A percentile compares a stretch with the other conserved stretches of the same genome.
phyloP scores from a whole-genome alignment of 2,888 invertebrate genomes.

The Amitus sp. region DNA sequence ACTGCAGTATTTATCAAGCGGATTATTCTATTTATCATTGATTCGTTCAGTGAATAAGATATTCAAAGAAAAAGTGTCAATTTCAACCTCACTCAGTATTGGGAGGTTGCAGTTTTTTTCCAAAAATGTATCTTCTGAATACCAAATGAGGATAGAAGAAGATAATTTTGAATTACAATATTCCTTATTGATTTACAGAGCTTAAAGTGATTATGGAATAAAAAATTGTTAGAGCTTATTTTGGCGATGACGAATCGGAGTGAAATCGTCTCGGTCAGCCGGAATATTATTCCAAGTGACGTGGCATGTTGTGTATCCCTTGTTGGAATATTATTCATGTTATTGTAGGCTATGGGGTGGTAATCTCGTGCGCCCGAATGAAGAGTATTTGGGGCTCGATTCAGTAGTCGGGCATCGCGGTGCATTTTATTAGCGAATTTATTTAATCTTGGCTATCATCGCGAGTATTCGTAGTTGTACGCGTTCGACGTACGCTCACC shows the following conservation, averaged over 20 bases:
- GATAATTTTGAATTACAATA: too few species aligned
- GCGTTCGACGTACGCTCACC: slow-evolving; percentile 24
- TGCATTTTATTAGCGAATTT: slow-evolving; percentile 65
- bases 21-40: too few species aligned
- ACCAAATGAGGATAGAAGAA: too few species aligned
- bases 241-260: slow-evolving; percentile 42
- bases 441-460: slow-evolving; percentile 45
- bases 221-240: too few species aligned
- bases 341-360: slow-evolving; percentile 47
- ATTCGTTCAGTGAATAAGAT: too few species aligned
- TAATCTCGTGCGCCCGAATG: slow-evolving; percentile 40
- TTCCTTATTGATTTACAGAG: too few species aligned
- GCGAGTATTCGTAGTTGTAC: slow-evolving; percentile 30
- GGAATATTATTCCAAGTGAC: slow-evolving; percentile 47
- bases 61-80: too few species aligned
- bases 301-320: slow-evolving; percentile 33
- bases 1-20: too few species aligned
- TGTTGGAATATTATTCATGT: slow-evolving; percentile 48
- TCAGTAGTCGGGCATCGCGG: slow-evolving; percentile 45
- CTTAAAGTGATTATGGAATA: too few species aligned
- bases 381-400: slow-evolving; percentile 21
- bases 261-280: slow-evolving; percentile 43
- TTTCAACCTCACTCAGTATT: too few species aligned
- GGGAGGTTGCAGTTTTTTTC: too few species aligned
- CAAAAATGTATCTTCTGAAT: too few species aligned